A percentile compares a stretch with the other conserved stretches of the same genome.
Conservation (phyloP, 2,113 vertebrate genomes). For the Alexandromys fortis region DNA sequence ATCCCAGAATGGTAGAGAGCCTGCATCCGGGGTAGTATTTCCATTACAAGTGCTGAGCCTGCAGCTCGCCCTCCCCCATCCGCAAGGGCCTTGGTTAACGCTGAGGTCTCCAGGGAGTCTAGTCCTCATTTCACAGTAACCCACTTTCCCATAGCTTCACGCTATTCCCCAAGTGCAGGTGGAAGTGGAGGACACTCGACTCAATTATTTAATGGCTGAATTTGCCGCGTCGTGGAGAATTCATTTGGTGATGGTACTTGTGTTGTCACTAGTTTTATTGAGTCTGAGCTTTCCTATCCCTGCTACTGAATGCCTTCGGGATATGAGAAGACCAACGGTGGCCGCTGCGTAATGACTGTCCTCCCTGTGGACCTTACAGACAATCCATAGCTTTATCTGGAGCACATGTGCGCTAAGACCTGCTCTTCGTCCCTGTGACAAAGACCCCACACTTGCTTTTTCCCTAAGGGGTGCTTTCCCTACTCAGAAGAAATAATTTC, state of each 20-base stretch:
- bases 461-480: neutral
- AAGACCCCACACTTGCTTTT: neutral
- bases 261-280: neutral
- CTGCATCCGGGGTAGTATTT: neutral
- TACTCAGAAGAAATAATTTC: neutral
- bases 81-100: neutral
- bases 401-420: neutral
- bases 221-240: neutral
- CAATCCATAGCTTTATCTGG: neutral
- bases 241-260: neutral
- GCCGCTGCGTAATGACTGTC: neutral
- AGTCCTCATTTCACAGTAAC: neutral
- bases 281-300: neutral
- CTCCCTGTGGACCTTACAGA: neutral
- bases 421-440: neutral
- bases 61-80: fast-evolving
- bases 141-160: neutral
- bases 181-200: neutral
- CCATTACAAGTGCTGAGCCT: neutral
- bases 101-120: neutral
- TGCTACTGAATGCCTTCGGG: neutral
- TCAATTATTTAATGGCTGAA: neutral
- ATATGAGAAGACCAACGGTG: neutral
- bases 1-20: neutral
- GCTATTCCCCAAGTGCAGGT: neutral